Evolutionary conservation across 2,113 vertebrate species (phyloP).

Genomic region (Triplophysa tibetana): DNA sequence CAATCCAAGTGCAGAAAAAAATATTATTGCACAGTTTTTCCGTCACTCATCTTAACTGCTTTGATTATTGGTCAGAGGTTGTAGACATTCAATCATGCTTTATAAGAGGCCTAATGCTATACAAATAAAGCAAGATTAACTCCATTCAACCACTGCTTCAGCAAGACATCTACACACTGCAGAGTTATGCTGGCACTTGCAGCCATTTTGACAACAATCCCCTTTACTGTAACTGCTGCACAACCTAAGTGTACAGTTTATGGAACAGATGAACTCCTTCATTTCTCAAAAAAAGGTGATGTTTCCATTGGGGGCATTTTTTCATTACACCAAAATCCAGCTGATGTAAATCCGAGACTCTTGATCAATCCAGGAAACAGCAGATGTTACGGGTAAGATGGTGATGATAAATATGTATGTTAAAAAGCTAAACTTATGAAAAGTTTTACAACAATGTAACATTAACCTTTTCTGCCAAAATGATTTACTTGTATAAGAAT

Average conservation of each 20-base stretch:
- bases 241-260: constrained; percentile 65
- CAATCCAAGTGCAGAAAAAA: neutral
- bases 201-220: constrained; percentile 57
- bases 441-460: neutral
- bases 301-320: constrained; percentile 77
- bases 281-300: constrained; percentile 74
- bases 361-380: constrained; percentile 66
- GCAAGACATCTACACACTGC: neutral
- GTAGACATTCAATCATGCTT: constrained; percentile 21
- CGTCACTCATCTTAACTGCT: constrained; percentile 48
- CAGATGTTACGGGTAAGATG: constrained; percentile 72
- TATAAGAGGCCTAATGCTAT: constrained; percentile 2
- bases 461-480: too few species aligned
- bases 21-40: constrained; percentile 28
- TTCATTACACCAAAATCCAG: constrained; percentile 74
- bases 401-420: neutral
- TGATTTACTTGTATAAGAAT: too few species aligned
- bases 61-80: constrained; percentile 52
- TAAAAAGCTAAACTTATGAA: neutral
- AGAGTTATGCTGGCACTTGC: constrained; percentile 63
- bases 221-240: constrained; percentile 57
- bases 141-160: neutral
- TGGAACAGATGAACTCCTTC: constrained; percentile 66
- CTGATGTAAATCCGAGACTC: constrained; percentile 64
- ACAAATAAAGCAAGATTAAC: constrained; percentile 14